Percentiles rank a stretch among this genome's conserved stretches.
These are phyloP conservation scores for Sturnus vulgaris DNA, from an alignment of 2,113 vertebrate species.

Conservation along the genomic window DNA sequence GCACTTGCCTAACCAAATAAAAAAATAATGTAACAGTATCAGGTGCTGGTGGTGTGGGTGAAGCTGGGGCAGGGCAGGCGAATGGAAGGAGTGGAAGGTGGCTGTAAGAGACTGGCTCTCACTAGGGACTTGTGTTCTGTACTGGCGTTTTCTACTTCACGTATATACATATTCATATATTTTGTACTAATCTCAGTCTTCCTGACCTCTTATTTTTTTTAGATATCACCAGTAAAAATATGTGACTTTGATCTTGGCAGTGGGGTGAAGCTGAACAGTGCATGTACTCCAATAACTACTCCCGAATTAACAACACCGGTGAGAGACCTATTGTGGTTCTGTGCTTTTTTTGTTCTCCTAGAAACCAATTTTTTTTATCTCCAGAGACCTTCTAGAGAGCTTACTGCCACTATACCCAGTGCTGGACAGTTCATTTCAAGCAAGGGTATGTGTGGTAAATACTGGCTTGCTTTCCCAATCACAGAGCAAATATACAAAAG, in stretches of 20 bases:
- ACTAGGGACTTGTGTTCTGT: not conserved
- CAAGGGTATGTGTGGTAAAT: not conserved
- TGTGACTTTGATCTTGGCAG: constrained; percentile 98
- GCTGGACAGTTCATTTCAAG: not conserved
- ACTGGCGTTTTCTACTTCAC: not conserved
- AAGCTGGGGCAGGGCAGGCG: not conserved
- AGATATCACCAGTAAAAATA: constrained; percentile 96
- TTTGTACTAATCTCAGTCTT: not conserved
- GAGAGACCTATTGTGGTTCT: not conserved
- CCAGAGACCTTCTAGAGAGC: not conserved
- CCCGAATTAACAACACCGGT: constrained; percentile 95
- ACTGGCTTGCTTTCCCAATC: not conserved
- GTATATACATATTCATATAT: not conserved
- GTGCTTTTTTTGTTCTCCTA: not conserved
- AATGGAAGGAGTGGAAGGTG: not conserved
- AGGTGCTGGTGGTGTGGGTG: not conserved
- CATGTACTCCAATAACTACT: constrained; percentile 91
- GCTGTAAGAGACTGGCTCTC: not conserved
- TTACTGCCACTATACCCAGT: not conserved
- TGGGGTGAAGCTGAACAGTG: constrained; percentile 92
- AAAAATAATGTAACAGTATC: not conserved
- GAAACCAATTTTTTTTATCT: not conserved
- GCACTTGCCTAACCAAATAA: not conserved
- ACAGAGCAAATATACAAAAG: not conserved
- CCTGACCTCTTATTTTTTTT: not conserved